Base-by-base conservation (phyloP, 2,113 vertebrate genomes). In the Corvus hawaiiensis region DNA sequence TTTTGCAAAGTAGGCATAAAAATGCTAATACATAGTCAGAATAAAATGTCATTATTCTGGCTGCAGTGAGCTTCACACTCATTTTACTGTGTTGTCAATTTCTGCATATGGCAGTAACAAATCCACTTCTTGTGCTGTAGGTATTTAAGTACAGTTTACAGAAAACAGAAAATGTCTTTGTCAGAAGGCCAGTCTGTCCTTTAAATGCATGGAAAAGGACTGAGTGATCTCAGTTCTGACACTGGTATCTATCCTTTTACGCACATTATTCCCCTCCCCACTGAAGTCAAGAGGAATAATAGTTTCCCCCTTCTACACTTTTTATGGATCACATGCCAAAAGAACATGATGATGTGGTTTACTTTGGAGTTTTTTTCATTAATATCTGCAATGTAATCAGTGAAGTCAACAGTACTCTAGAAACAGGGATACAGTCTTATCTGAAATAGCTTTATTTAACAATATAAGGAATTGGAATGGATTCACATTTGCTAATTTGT, bases 401-500 rank as follows among this genome's bases (percentile, higher is more conserved):
- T 52, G 48, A 90, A 93, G 75, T 59, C 75, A 90, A 86, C 30
- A 80, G 55, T 39, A 30, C 16, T 85, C 39, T 61, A 91, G 71
- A 93, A 95, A 66, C 3, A 59, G 67, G n/a, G 21, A 23, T 23
- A 55, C 43, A 27, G 58, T 76, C 62, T 85, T 32, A 37, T 83
- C 59, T 83, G 52, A 83, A 83, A 72, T 66, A 58, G 77, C 63
- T 87, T 89, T 95, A 66, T 39, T 93, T 28, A 41, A 61, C 35
- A 73, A 6, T 2, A 3, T 51, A 46, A 48, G 80, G 82, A 93
- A 72, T 80, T 91, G 72, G 90, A 90, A 72, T 73, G 71, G 71
- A 87, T 93, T 93, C 74, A 41, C 17, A 44, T 77, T 96, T 85
- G 49, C 68, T 94, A 91, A 91, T 96, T 95, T 94, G 66, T 90